These are phyloP conservation scores for Baryphthengus martii DNA, from an alignment of 2,113 vertebrate species.

Conservation along the genomic window DNA sequence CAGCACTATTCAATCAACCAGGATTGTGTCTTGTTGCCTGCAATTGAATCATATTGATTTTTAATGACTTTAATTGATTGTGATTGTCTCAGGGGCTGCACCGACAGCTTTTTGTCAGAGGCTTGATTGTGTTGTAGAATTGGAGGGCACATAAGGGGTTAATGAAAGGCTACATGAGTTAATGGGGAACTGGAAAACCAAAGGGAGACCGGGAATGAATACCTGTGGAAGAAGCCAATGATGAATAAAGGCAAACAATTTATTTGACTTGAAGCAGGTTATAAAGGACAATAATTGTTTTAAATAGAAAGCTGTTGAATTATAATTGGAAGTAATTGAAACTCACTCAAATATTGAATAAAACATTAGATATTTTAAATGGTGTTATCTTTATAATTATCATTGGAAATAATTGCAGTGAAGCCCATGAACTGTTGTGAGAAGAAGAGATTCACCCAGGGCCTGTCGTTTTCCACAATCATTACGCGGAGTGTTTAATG, in stretches of 20 bases:
- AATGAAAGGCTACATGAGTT: slow-evolving; percentile 9
- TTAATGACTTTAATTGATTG: slow-evolving; percentile 56
- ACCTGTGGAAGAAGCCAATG: background rate
- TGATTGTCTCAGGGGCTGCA: slow-evolving; percentile 3
- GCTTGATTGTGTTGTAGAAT: background rate
- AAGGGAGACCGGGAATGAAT: background rate
- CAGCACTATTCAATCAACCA: background rate
- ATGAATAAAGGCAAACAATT: slow-evolving; percentile 61
- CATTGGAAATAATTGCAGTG: slow-evolving; percentile 42
- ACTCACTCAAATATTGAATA: slow-evolving; percentile 74
- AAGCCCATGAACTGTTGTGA: slow-evolving; percentile 16
- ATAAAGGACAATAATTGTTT: slow-evolving; percentile 73
- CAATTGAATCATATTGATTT: slow-evolving; percentile 54
- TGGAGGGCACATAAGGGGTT: background rate
- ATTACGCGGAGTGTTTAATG: background rate
- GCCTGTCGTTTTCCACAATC: background rate
- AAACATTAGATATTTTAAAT: slow-evolving; percentile 77
- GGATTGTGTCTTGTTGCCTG: background rate
- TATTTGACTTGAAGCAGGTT: slow-evolving; percentile 66
- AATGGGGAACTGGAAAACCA: background rate
- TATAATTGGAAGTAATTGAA: slow-evolving; percentile 78
- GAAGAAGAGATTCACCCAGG: background rate
- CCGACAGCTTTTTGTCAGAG: background rate
- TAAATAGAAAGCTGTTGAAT: slow-evolving; percentile 74
- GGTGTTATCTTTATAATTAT: slow-evolving; percentile 71